Percentiles rank a stretch among this genome's conserved stretches.
Evolutionary conservation across 1,140 invertebrate species (phyloP).

Genomic region (Temnothorax nylanderi): DNA sequence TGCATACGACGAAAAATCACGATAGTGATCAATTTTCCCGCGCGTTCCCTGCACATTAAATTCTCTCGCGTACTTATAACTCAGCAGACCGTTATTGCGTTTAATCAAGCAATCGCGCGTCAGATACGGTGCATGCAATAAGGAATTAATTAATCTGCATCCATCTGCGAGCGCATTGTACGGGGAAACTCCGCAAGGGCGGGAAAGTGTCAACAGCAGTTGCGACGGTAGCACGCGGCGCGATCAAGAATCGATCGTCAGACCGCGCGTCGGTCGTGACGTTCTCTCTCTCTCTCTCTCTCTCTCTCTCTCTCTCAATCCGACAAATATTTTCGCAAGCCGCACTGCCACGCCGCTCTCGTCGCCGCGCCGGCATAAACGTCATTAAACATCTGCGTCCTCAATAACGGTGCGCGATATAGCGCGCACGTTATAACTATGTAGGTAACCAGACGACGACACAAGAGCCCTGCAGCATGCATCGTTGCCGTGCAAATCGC

Average conservation of each 20-base stretch:
- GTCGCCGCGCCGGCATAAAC: conserved; percentile 47
- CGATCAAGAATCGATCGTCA: conserved; percentile 49
- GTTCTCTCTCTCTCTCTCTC: background rate
- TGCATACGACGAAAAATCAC: background rate
- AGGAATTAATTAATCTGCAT: conserved; percentile 56
- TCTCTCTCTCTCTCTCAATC: background rate
- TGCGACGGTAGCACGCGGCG: background rate
- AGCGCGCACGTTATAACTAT: conserved; percentile 44
- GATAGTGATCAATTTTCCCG: background rate
- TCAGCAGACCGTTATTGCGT: conserved; percentile 23
- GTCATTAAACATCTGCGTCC: conserved; percentile 73
- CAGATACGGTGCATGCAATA: conserved; percentile 24
- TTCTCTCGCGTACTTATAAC: background rate
- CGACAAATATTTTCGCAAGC: conserved; percentile 68
- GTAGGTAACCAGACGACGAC: conserved; percentile 60
- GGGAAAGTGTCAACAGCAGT: background rate
- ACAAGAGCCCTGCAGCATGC: conserved; percentile 68
- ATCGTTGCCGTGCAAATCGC: conserved; percentile 74
- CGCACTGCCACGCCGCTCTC: background rate
- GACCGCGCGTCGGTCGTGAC: background rate
- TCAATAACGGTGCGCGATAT: conserved; percentile 69
- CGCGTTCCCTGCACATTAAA: background rate
- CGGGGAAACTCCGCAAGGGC: background rate
- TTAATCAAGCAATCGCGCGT: conserved; percentile 42
- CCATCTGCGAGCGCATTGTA: background rate